Evolutionary conservation across 2,113 vertebrate genomes (phyloP).

Genomic region (Athene noctua): DNA sequence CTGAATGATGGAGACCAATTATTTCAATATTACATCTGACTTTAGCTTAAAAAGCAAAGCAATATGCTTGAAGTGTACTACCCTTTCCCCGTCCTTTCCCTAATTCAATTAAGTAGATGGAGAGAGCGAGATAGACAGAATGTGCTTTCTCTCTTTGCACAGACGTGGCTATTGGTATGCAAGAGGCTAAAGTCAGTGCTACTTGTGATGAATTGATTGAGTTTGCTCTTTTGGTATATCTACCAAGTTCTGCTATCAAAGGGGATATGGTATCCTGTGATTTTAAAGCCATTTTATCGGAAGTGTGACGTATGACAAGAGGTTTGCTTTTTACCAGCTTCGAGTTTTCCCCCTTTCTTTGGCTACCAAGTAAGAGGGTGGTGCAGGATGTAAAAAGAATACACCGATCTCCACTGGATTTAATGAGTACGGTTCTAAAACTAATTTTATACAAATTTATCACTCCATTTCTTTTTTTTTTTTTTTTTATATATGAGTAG

Average conservation of each 20-base stretch:
- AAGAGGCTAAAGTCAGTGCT: fast-evolving
- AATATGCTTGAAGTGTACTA: background rate
- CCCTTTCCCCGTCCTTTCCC: background rate
- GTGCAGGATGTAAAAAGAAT: background rate
- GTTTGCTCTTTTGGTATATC: background rate
- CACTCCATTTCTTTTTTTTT: background rate
- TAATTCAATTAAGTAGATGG: background rate
- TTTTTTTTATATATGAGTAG: background rate
- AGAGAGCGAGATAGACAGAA: background rate
- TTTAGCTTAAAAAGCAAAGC: background rate
- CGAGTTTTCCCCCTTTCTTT: background rate
- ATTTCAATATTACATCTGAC: background rate
- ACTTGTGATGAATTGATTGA: background rate
- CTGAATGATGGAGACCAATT: background rate
- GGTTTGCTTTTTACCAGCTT: background rate
- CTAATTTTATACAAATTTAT: background rate
- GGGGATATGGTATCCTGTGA: background rate
- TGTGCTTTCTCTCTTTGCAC: background rate
- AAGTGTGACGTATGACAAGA: background rate
- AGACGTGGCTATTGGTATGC: fast-evolving
- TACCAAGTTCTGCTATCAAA: background rate
- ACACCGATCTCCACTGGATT: background rate
- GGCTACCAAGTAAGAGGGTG: background rate
- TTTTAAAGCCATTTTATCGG: background rate
- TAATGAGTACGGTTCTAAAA: constrained; percentile 15